These are phyloP conservation scores for Salvelinus sp. DNA, from an alignment of 2,113 vertebrate genomes.

Conservation along the genomic window DNA sequence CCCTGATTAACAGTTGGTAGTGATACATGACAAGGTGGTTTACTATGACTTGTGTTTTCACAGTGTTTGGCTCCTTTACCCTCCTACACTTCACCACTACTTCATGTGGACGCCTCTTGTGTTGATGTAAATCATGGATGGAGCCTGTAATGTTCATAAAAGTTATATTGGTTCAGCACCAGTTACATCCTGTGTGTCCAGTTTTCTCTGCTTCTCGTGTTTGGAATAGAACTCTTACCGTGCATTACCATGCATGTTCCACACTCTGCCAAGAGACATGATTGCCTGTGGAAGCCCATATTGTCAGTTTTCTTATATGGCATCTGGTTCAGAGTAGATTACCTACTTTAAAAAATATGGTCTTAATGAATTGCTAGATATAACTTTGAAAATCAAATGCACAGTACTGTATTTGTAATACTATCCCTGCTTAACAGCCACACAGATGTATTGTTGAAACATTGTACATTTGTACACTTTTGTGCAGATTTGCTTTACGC, in stretches of 20 bases:
- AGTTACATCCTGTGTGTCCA: background rate
- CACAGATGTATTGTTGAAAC: no score
- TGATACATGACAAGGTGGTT: slow-evolving; percentile 32
- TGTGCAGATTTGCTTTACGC: background rate
- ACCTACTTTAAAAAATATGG: no score
- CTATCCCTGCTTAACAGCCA: no score
- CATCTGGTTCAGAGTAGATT: no score
- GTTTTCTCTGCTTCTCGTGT: background rate
- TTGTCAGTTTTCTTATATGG: background rate
- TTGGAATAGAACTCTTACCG: slow-evolving; percentile 1
- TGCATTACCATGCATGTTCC: slow-evolving; percentile 39
- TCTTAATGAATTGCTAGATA: no score
- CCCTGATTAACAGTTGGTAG: slow-evolving; percentile 29
- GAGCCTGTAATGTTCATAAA: background rate
- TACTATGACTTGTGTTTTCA: slow-evolving; percentile 18
- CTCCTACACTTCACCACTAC: slow-evolving; percentile 12
- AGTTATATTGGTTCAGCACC: background rate
- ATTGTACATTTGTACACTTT: background rate
- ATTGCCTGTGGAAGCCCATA: slow-evolving; percentile 7
- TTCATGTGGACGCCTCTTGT: slow-evolving; percentile 19
- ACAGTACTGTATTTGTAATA: background rate
- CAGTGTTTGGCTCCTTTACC: slow-evolving; percentile 48
- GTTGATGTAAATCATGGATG: slow-evolving; percentile 16
- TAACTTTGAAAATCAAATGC: background rate
- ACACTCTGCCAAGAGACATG: slow-evolving; percentile 4